Evolutionary conservation across 1,140 invertebrate genomes (phyloP), one percentile per base, ranked within the genome.

Genomic region (Augochlora pura): DNA sequence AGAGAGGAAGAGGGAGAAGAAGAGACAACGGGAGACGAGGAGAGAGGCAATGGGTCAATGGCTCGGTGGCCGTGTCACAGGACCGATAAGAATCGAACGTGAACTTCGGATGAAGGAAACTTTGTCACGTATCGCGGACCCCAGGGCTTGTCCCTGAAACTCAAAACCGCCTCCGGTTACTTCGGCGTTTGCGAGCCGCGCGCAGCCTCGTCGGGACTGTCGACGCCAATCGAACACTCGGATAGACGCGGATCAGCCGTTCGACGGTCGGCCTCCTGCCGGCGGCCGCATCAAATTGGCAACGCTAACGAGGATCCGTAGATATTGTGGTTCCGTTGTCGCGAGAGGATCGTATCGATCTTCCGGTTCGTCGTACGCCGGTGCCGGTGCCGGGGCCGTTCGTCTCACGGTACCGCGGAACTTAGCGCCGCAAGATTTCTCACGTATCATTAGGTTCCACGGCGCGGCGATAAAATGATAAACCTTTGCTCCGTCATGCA

Each of bases 391-490:
- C 42, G 2, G 42, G 10, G 32, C 39, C 60, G 27, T 21, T 14
- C 21, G 38, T 64, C 62, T n/a, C n/a, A 21, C 52, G n/a, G 32
- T 23, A n/a, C 23, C 49, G 80, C 27, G 49, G 52, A 77, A 60
- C 60, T 71, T 72, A 14, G 27, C 75, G 27, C 75, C 60, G 27
- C 77, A 81, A 84, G 78, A 85, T 81, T 85, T 74, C 74, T 85
- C 69, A 64, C 57, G 79, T 81, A 57, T 86, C 80, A 65, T 86
- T 85, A 70, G 59, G 16, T 76, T 70, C 42, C 25, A 39, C 59
- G 49, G 39, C 25, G 69, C 59, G 39, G 21, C 63, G 75, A 86
- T 86, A 86, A 86, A 86, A 76, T 75, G 75, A 85, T 85, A 85
- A 85, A 86, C 80, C 75, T 79, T 85, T 85, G 80, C 80, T 79